phyloP scores from a whole-genome alignment of 2,888 invertebrate genomes.

The Pristionchus fissidentatus region DNA sequence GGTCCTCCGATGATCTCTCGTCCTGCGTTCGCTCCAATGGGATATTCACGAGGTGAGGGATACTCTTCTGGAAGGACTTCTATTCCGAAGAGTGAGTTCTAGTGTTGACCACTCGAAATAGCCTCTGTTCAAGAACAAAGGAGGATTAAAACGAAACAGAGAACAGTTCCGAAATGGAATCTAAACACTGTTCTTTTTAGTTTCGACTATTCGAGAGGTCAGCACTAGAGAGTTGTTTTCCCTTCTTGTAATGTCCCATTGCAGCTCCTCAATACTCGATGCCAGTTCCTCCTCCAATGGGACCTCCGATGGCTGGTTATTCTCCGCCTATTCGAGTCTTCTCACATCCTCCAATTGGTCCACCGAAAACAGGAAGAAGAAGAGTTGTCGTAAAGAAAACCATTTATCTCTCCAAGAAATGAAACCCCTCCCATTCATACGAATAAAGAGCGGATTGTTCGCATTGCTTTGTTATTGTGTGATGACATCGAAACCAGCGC shows the following conservation, averaged over 20 bases:
- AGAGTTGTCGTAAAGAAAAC: conserved; percentile 34
- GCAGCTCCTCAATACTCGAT: conserved; percentile 2
- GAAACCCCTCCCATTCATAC: not conserved
- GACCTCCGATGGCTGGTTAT: not conserved
- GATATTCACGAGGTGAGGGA: not conserved
- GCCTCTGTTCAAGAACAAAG: no score
- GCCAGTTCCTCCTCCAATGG: conserved; percentile 17
- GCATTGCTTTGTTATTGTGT: conserved; percentile 36
- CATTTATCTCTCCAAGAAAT: conserved; percentile 30
- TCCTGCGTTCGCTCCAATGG: not conserved
- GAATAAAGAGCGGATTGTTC: conserved; percentile 25
- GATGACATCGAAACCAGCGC: conserved; percentile 1
- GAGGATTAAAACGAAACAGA: no score
- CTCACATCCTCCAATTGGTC: not conserved
- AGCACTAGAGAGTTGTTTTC: no score
- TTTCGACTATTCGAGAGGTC: no score
- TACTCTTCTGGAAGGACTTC: not conserved
- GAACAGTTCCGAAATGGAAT: no score
- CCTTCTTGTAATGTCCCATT: not conserved
- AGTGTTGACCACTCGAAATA: no score
- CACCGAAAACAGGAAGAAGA: not conserved
- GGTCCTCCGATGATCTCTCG: conserved; percentile 3
- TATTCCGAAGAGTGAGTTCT: not conserved
- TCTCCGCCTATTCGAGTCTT: not conserved
- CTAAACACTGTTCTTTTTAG: no score